Conservation (phyloP, 2,113 vertebrate species). For the Chrysochloris asiatica region DNA sequence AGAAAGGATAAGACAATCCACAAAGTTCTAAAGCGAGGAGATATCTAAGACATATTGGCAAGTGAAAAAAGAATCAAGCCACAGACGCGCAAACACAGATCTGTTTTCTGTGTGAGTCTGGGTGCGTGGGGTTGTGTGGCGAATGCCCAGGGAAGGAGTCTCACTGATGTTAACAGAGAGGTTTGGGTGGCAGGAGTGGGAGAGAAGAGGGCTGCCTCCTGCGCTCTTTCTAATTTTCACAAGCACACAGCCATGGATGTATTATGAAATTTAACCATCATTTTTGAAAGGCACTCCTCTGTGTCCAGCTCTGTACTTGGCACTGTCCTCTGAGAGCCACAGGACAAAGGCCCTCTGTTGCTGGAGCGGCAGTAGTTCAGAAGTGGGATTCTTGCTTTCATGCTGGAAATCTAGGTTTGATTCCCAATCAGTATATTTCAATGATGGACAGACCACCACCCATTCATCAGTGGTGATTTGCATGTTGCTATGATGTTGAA, state of each 20-base stretch:
- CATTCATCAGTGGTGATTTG: background rate
- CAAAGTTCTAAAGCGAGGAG: background rate
- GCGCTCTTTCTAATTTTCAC: background rate
- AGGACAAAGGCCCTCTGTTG: background rate
- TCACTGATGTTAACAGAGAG: background rate
- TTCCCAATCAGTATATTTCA: background rate
- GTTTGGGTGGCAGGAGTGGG: background rate
- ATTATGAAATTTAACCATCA: background rate
- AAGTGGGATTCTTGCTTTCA: background rate
- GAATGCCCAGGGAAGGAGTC: too few relatives aligned
- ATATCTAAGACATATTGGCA: background rate
- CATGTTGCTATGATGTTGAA: background rate
- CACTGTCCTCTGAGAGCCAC: too few relatives aligned
- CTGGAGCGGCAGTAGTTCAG: background rate
- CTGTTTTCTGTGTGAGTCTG: background rate
- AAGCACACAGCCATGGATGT: too few relatives aligned
- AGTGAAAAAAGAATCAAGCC: too few relatives aligned
- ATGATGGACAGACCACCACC: background rate
- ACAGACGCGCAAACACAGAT: background rate
- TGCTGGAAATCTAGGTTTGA: background rate
- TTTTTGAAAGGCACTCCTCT: background rate
- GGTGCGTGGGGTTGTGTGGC: background rate
- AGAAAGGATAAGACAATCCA: background rate
- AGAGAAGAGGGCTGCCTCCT: background rate
- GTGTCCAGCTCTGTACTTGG: background rate